Evolutionary conservation across 2,113 vertebrate genomes (phyloP), one percentile per base, ranked within the genome.

Genomic region (Oriolus oriolus): DNA sequence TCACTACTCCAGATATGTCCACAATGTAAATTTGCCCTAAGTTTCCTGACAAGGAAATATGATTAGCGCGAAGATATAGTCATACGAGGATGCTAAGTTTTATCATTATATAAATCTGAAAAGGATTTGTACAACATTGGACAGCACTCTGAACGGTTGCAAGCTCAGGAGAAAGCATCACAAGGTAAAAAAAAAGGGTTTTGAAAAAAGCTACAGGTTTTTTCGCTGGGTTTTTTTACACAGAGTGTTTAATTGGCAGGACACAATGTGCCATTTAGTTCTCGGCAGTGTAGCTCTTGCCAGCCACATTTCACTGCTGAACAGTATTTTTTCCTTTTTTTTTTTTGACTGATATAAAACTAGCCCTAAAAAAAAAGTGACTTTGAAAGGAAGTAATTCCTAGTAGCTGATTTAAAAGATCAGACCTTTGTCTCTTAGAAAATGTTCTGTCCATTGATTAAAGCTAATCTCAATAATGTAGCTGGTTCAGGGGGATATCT

Each of bases 1-100:
- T 95, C 87, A 83, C 77, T 97, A 92, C 28, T 97, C 64, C 90
- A 64, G 15, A 26, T 89, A 93, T 39, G 77, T 97, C 76, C 84
- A 77, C n/a, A 95, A 84, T 60, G 64, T 93, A 96, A 94, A 86
- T 79, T 89, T 95, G 24, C 28, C 94, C 49, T 22, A 86, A 89
- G 71, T 79, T 74, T 90, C 31, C 78, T 92, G 44, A 89, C 44
- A 42, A 64, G 69, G 89, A 96, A 94, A n/a, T 87, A 71, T 37
- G 54, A 84, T 96, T 79, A 92, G 16, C 52, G 63, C 17, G 73
- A 68, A 64, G 35, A 31, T 88, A 47, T 23, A 65, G n/a, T 44
- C 57, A 74, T 84, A 84, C 7, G 52, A 96, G 31, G 18, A 81
- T 41, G 69, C 27, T 50, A 78, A 81, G 20, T 15, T 64, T 86